Conservation (phyloP, 2,113 vertebrate species). For the Ciconia maguari region DNA sequence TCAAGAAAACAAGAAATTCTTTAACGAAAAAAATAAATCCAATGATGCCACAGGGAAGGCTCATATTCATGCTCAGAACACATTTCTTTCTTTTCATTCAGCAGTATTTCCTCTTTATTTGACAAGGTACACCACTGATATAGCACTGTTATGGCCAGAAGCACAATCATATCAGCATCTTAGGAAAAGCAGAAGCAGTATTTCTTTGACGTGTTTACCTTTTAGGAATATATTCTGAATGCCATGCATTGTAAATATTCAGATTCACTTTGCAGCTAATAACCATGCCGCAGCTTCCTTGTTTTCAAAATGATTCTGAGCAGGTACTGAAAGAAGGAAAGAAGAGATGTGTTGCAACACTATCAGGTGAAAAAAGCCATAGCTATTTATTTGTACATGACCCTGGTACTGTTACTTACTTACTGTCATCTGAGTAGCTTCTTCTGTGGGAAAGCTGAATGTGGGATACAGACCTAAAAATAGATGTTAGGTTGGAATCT, state of each 20-base stretch:
- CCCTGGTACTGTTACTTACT: not conserved
- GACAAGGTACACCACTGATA: not conserved
- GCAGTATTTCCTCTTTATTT: not conserved
- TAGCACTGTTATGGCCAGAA: not conserved
- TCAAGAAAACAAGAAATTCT: not conserved
- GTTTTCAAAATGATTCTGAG: not conserved
- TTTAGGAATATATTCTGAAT: not conserved
- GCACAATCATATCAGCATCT: not conserved
- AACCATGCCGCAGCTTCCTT: not conserved
- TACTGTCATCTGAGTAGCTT: not conserved
- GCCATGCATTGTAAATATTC: not conserved
- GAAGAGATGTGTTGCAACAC: not conserved
- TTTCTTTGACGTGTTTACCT: conserved; percentile 25
- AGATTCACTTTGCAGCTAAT: not conserved
- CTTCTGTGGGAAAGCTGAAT: not conserved
- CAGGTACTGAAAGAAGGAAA: not conserved
- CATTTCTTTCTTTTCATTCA: not conserved
- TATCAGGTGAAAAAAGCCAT: not conserved
- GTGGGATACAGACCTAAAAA: not conserved
- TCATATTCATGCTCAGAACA: not conserved
- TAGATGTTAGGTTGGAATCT: not conserved
- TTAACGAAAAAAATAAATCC: not conserved
- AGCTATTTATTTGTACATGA: not conserved
- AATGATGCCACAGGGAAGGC: not conserved
- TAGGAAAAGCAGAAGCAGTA: not conserved